These are phyloP conservation scores for Megaceryle maxima DNA, from an alignment of 2,113 vertebrate genomes.

Conservation along the genomic window DNA sequence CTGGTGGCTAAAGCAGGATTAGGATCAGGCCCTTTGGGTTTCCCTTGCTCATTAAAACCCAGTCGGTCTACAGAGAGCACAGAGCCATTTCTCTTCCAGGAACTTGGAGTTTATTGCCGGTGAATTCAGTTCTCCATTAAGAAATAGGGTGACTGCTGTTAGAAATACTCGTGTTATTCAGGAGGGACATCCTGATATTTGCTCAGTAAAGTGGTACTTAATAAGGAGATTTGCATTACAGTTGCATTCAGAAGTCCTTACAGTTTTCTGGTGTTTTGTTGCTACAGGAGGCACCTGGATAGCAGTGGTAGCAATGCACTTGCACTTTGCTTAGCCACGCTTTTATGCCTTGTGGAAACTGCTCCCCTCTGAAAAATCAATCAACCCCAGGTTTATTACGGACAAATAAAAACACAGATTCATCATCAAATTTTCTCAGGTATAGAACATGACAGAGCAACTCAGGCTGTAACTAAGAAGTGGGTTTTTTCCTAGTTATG, in stretches of 20 bases:
- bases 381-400: not conserved
- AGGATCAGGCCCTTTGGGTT: not conserved
- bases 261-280: not conserved
- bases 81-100: not conserved
- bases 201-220: conserved; percentile 38
- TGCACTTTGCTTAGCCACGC: not conserved
- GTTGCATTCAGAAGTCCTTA: not conserved
- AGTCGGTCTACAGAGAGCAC: not conserved
- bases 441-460: not conserved
- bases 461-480: not conserved
- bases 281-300: not conserved
- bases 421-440: not conserved
- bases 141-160: not conserved
- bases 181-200: conserved; percentile 45
- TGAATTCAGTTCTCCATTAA: conserved; percentile 36
- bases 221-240: not conserved
- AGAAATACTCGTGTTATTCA: conserved; percentile 41
- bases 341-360: not conserved
- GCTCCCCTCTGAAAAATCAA: not conserved
- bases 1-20: not conserved
- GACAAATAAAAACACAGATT: not conserved
- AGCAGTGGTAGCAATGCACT: not conserved
- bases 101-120: conserved; percentile 14
- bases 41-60: conserved; percentile 6
- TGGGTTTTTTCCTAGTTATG: not conserved